Evolutionary conservation across 2,888 invertebrate genomes (phyloP), one percentile per base, ranked within the genome.

Genomic region (Unio pictorum): DNA sequence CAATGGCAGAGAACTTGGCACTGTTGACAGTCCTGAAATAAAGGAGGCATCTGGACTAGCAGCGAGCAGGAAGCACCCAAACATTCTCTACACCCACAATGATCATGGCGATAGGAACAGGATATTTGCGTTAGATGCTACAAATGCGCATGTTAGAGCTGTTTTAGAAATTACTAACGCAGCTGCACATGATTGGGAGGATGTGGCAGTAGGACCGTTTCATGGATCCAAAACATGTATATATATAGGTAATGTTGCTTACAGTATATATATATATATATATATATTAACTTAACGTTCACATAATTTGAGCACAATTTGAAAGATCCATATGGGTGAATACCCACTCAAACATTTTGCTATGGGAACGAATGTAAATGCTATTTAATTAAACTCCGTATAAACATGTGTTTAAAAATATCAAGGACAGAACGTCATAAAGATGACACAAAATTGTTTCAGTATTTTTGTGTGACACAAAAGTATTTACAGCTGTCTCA

Each of bases 161-260:
- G 68, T 69, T 23, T 73, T 78, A 15, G 73, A 66, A 1, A 71
- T 78, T 59, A 69, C 71, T 54, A 67, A 70, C 11, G 78, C 78
- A 3, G 55, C 65, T 3, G 72, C 63, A 28, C 62, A 68, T 15
- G 80, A 80, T 55, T 81, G 79, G 79, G 79, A 81, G 26, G 80
- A 81, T 34, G 75, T 81, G 1, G 80, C 80, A n/a, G 73, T 73
- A 45, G 80, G 76, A 15, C 77, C 77, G 0, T 79, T 79, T 68
- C 59, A 69, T 3, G 15, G 45, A 45, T 45, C 45, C 45, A 45
- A 45, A 15, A 45, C 45, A 45, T 45, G 15, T 11, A 1, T 45
- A 11, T 15, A 15, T 45, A 45, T 45, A 45, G 15, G 45, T 45
- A 45, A 1, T 45, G 11, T 45, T 4, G 18, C 61, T 7, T 30